These are phyloP conservation scores for Sinosuthora webbiana DNA, from an alignment of 2,113 vertebrate genomes.

Conservation along the genomic window DNA sequence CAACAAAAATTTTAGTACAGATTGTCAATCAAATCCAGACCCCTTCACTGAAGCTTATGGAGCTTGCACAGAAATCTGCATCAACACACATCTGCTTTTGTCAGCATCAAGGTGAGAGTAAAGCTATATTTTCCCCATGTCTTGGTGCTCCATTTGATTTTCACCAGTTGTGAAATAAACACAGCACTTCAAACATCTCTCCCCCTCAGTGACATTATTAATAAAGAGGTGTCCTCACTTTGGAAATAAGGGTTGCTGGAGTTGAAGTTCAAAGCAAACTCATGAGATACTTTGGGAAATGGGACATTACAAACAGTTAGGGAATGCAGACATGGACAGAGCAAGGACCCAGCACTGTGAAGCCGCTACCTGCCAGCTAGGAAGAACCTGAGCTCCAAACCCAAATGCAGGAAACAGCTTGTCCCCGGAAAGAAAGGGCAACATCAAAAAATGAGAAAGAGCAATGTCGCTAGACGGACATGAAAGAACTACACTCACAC, in stretches of 20 bases:
- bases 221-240: slow-evolving; percentile 73
- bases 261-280: slow-evolving; percentile 95
- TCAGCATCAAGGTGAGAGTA: neutral
- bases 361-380: slow-evolving; percentile 82
- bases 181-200: neutral
- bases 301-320: neutral
- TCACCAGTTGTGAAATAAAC: neutral
- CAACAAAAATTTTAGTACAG: neutral
- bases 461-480: too few relatives aligned
- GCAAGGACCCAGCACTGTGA: neutral
- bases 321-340: neutral
- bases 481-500: too few relatives aligned
- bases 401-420: slow-evolving; percentile 92
- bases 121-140: neutral
- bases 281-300: slow-evolving; percentile 85
- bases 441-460: neutral
- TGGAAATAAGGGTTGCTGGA: slow-evolving; percentile 84
- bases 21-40: neutral
- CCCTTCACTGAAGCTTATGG: neutral
- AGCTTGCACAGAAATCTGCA: neutral
- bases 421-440: slow-evolving; percentile 74
- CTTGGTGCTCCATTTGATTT: neutral
- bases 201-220: neutral
- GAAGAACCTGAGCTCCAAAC: slow-evolving; percentile 92
- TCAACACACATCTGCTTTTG: neutral